Evolutionary conservation across 2,888 invertebrate species (phyloP).

Genomic region (Parelbella ahira): DNA sequence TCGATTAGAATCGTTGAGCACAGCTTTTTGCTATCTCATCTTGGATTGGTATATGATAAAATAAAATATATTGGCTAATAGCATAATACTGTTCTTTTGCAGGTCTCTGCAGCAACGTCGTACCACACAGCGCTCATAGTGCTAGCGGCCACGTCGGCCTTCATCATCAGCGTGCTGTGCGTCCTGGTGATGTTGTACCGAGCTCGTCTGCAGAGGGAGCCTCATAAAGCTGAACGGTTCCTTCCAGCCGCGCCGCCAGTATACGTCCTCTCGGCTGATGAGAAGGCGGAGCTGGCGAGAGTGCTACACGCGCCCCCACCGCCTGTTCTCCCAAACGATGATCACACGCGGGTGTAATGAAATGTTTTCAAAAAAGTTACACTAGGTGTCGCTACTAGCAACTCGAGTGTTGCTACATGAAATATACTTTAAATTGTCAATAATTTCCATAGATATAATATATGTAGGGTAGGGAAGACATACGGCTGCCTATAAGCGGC

Average conservation of each 20-base stretch:
- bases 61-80: no score
- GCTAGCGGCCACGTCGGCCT: constrained; percentile 88
- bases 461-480: no score
- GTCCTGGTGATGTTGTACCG: constrained; percentile 88
- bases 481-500: no score
- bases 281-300: constrained; percentile 78
- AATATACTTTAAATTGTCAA: no score
- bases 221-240: constrained; percentile 80
- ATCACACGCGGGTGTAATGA: constrained; percentile 51
- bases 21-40: no score
- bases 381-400: constrained; percentile 15
- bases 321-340: constrained; percentile 44
- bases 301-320: constrained; percentile 62
- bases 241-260: constrained; percentile 84
- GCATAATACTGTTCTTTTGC: no score
- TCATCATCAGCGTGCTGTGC: constrained; percentile 88
- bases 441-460: no score
- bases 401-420: no score
- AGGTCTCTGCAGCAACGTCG: constrained; percentile 83
- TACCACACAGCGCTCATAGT: constrained; percentile 90
- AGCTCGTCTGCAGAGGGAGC: constrained; percentile 71
- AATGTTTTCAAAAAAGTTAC: background rate
- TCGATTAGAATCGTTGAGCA: no score
- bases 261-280: constrained; percentile 84
- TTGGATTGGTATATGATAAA: no score